Conservation (phyloP, 2,797 vertebrate species). For the Bradypus variegatus region DNA sequence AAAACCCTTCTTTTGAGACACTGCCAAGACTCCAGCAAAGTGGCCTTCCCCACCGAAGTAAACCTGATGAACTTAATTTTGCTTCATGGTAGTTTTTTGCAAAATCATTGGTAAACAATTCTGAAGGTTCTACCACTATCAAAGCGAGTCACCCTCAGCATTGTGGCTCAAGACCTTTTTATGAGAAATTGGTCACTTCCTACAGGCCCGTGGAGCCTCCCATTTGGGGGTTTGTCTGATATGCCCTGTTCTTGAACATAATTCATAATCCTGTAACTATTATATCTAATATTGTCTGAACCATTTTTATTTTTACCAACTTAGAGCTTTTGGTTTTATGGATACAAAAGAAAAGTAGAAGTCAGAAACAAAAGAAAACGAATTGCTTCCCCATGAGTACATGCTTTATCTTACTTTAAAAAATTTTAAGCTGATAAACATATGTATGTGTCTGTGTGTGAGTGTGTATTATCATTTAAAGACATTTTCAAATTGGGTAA, state of each 20-base stretch:
- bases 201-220: not conserved
- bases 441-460: not conserved
- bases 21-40: not conserved
- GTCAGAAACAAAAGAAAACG: not conserved
- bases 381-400: not conserved
- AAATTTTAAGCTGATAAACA: not conserved
- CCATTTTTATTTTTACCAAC: not conserved
- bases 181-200: not conserved
- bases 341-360: not conserved
- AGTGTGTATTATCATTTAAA: not conserved
- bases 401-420: not conserved
- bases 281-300: not conserved
- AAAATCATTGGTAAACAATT: not conserved
- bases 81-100: not conserved
- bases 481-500: no score
- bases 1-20: not conserved
- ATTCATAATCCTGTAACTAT: not conserved
- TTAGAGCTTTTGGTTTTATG: not conserved
- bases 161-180: accelerated
- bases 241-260: not conserved
- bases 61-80: not conserved
- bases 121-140: not conserved
- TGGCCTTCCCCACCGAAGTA: accelerated
- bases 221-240: not conserved
- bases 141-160: not conserved